Base-by-base conservation (phyloP, 37 sponge, comb jelly and placozoan species). In the Tethya wilhelma region DNA sequence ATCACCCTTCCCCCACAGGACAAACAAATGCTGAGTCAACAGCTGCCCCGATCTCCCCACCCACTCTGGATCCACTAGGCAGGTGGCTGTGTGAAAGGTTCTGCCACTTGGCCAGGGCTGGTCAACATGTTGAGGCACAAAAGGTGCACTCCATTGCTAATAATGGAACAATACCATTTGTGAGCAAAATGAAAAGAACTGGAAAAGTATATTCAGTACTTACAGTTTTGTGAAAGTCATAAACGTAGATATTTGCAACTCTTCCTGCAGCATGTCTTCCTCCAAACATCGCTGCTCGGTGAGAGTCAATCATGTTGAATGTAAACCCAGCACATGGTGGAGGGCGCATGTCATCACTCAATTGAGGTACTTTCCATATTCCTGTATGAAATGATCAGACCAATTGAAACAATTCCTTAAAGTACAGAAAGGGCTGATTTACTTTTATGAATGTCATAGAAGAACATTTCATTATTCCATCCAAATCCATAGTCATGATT, bases 381-480 rank as follows among this genome's bases (percentile, higher is more conserved):
- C n/a, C n/a, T n/a, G n/a, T n/a, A n/a, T n/a, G n/a, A n/a, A n/a
- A n/a, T n/a, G n/a, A n/a, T n/a, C n/a, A n/a, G n/a, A n/a, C n/a
- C n/a, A n/a, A n/a, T n/a, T n/a, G n/a, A n/a, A n/a, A n/a, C n/a
- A n/a, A n/a, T n/a, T n/a, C n/a, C n/a, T n/a, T n/a, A n/a, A n/a
- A n/a, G n/a, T n/a, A n/a, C n/a, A n/a, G n/a, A n/a, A n/a, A n/a
- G n/a, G n/a, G n/a, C n/a, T 23, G 4, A 56, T 70, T 79, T 14
- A 79, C 80, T 20, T 11, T 28, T 68, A 33, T 71, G 38, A 57
- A 72, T 7, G 59, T 81, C 82, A 55, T 72, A 71, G 44, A 32
- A 31, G 57, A 68, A 69, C 42, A 81, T 56, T 22, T 81, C 82
- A 71, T 81, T 81, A 20, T 69, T 81, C 73, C 73, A 81, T 1